Conservation (phyloP, 2,113 vertebrate genomes). For the Sylvia atricapilla region DNA sequence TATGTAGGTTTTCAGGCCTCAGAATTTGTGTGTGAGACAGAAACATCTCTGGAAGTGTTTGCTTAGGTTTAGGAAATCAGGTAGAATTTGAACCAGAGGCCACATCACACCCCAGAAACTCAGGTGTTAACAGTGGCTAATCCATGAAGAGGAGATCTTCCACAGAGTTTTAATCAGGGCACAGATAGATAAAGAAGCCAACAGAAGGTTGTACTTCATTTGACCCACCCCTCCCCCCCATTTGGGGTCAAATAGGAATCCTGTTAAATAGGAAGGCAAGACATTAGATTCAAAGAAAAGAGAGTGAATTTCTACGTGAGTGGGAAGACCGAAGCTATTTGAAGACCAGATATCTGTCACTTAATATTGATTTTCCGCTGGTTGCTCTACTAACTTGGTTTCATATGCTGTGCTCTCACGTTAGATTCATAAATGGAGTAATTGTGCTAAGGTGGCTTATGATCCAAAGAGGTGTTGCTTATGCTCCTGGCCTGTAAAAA, state of each 20-base stretch:
- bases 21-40: neutral
- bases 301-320: neutral
- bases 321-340: neutral
- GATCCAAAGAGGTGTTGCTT: neutral
- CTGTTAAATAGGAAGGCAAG: neutral
- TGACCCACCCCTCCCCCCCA: accelerated
- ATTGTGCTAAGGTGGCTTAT: neutral
- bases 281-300: neutral
- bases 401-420: accelerated
- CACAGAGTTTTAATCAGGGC: neutral
- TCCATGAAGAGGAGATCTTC: neutral
- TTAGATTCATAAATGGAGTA: neutral
- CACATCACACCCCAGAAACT: neutral
- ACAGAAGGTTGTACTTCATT: neutral
- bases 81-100: neutral
- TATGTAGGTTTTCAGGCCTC: neutral
- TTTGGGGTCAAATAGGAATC: neutral
- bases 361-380: neutral
- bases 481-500: neutral
- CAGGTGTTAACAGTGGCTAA: neutral
- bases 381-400: neutral
- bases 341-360: neutral
- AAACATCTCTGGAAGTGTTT: neutral
- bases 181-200: neutral
- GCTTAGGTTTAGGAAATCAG: neutral